Conservation (phyloP, 2,797 vertebrate species). For the Rhabdomys pumilio region DNA sequence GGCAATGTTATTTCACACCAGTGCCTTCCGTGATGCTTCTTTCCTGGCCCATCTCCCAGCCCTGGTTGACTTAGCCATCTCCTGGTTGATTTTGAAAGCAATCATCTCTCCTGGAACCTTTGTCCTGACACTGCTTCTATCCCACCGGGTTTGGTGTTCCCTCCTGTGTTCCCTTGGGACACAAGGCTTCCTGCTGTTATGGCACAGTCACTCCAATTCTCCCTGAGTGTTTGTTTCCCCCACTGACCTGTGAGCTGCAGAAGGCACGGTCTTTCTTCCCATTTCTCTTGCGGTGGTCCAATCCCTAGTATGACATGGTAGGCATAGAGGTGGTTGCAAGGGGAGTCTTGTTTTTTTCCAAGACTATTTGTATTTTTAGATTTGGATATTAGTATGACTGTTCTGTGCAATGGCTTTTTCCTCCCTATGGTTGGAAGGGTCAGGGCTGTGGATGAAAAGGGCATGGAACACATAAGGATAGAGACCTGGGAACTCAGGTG, state of each 20-base stretch:
- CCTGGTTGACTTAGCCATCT: neutral
- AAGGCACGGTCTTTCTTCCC: neutral
- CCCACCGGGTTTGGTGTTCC: neutral
- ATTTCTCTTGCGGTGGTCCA: neutral
- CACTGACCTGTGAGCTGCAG: neutral
- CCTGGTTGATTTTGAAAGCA: conserved; percentile 49
- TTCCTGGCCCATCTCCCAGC: neutral
- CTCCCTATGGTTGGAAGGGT: neutral
- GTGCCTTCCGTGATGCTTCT: neutral
- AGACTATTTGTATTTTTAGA: neutral
- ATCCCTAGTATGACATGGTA: neutral
- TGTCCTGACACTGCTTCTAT: neutral
- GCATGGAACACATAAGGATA: neutral
- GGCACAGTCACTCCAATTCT: neutral
- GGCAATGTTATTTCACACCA: conserved; percentile 41
- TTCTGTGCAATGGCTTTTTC: neutral
- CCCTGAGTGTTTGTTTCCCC: neutral
- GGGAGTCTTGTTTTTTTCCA: neutral
- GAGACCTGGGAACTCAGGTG: neutral
- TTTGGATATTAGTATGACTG: neutral
- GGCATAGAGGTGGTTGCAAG: neutral
- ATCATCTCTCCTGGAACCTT: neutral
- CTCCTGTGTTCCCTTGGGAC: neutral
- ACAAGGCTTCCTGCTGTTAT: neutral
- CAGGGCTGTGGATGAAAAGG: neutral